Conservation (phyloP, 2,797 vertebrate species). For the Tokudaia muenninki region DNA sequence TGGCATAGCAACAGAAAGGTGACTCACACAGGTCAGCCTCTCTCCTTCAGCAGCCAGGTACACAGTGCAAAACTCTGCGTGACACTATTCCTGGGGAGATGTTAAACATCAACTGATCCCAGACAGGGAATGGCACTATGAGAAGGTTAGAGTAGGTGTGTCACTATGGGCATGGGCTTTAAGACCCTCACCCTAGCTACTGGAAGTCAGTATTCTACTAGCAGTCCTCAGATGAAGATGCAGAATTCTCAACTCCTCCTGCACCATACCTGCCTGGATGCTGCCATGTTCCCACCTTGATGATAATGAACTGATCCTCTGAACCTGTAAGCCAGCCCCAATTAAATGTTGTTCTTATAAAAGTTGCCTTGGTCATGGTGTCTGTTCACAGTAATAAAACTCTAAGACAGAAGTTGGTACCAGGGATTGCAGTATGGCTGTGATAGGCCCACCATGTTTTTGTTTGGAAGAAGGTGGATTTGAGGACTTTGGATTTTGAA, state of each 20-base stretch:
- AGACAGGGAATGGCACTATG: not conserved
- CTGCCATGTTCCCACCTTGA: not conserved
- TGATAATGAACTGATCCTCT: not conserved
- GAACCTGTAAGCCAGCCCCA: not conserved
- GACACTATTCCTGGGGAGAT: not conserved
- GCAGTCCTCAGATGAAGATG: not conserved
- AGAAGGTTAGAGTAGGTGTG: not conserved
- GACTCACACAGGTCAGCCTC: not conserved
- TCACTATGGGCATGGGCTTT: not conserved
- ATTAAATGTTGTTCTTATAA: not conserved
- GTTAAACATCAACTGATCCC: not conserved
- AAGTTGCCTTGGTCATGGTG: no score
- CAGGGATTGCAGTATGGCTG: not conserved
- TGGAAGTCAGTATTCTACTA: not conserved
- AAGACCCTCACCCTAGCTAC: not conserved
- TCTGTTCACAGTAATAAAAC: not conserved
- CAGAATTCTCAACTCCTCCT: not conserved
- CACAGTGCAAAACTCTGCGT: not conserved
- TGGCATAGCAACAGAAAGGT: not conserved
- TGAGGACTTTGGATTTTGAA: not conserved
- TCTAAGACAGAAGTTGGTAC: not conserved
- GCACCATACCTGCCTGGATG: not conserved
- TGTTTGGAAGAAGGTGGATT: not conserved
- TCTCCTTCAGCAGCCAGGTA: not conserved
- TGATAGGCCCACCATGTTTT: not conserved